phyloP scores from a whole-genome alignment of 1,140 invertebrate genomes.

The Oscheius sp. region DNA sequence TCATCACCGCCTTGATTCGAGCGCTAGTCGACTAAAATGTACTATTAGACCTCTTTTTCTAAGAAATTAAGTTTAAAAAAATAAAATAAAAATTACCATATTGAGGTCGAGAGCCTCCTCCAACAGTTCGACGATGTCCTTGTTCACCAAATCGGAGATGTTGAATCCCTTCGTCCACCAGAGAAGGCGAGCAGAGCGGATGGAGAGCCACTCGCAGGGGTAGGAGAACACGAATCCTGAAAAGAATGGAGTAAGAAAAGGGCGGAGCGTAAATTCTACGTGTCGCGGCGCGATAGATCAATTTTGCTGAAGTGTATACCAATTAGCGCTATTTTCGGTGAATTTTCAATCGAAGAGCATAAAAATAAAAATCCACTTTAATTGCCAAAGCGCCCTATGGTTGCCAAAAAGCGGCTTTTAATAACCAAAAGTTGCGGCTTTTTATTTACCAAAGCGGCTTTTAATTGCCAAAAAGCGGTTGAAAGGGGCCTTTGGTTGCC shows the following conservation, averaged over 20 bases:
- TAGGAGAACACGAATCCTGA: conserved; percentile 59
- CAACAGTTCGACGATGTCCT: conserved; percentile 56
- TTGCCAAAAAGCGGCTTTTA: no score
- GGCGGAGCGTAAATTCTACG: background rate
- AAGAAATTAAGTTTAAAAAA: conserved; percentile 6
- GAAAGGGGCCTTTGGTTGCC: no score
- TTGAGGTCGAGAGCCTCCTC: conserved; percentile 59
- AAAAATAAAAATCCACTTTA: no score
- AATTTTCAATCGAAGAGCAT: no score
- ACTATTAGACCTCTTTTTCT: conserved; percentile 14
- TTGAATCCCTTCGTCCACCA: conserved; percentile 62
- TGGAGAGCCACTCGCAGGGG: conserved; percentile 58
- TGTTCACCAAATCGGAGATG: conserved; percentile 58
- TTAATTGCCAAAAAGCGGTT: no score
- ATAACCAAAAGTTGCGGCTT: no score
- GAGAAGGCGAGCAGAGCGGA: conserved; percentile 56
- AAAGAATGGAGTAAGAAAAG: conserved; percentile 4
- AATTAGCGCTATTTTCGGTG: no score
- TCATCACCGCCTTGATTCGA: conserved; percentile 60
- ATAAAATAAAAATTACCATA: conserved; percentile 44
- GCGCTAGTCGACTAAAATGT: conserved; percentile 55
- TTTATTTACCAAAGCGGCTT: no score
- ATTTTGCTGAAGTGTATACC: no score
- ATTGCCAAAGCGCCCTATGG: background rate
- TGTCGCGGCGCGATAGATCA: background rate